A percentile compares a stretch with the other conserved stretches of the same genome.
Evolutionary conservation across 2,113 vertebrate species (phyloP).

Genomic region (Mixornis gularis): DNA sequence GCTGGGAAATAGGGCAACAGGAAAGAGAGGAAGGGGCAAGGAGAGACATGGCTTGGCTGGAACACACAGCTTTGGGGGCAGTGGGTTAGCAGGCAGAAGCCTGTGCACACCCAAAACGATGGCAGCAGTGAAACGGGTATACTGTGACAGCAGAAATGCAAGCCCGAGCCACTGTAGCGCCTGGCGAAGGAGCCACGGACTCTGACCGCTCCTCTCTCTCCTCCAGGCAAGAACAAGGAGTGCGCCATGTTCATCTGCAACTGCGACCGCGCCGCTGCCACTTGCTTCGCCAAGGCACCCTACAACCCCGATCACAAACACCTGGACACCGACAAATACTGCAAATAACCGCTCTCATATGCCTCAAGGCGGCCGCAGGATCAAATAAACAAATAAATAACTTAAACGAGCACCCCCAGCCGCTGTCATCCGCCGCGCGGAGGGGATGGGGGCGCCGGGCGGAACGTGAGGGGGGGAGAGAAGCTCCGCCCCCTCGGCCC

Average conservation of each 20-base stretch:
- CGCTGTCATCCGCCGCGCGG: rapidly evolving
- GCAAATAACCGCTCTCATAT: neutral
- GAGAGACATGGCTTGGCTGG: neutral
- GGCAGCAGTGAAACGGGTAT: neutral
- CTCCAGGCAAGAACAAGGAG: slow-evolving; percentile 68
- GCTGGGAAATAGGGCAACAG: neutral
- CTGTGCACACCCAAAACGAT: rapidly evolving
- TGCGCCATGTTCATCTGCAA: slow-evolving; percentile 82
- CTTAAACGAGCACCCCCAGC: rapidly evolving
- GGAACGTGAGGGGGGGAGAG: rapidly evolving
- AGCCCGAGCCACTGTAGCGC: rapidly evolving
- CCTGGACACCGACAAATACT: slow-evolving; percentile 61
- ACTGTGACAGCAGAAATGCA: neutral
- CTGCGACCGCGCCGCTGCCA: slow-evolving; percentile 79
- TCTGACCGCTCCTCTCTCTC: neutral
- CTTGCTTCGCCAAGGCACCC: slow-evolving; percentile 73
- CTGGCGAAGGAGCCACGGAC: rapidly evolving
- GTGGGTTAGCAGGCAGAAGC: neutral
- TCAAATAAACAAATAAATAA: neutral
- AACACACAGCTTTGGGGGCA: too few relatives aligned
- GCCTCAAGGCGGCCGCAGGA: too few relatives aligned
- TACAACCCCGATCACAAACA: slow-evolving; percentile 64
- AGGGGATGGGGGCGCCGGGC: rapidly evolving
- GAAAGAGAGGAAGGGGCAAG: neutral
- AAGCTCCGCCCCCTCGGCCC: neutral